Evolutionary conservation across 2,113 vertebrate genomes (phyloP), one percentile per base, ranked within the genome.

Genomic region (Callospermophilus lateralis): DNA sequence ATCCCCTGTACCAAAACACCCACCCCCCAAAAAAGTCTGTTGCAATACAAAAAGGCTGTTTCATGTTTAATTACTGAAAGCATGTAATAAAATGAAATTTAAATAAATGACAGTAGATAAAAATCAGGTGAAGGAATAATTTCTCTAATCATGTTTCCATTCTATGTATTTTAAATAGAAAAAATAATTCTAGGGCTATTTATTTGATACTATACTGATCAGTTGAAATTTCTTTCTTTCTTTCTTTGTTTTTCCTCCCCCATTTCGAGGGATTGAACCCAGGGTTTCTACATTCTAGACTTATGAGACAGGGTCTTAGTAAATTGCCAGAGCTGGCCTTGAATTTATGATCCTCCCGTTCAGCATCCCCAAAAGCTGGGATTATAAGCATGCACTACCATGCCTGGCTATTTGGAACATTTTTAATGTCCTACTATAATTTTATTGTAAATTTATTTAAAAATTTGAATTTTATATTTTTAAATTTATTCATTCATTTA

Each of bases 101-200:
- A 61, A 95, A 68, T 91, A 51, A 61, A 34, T 78, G 70, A 39
- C 28, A 12, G 42, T 53, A 72, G 39, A 17, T 61, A 72, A 77
- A 93, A 72, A 78, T 51, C n/a, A 76, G 84, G 22, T 37, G n/a
- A 84, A 91, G 30, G 15, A 37, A 93, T 89, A 91, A 72, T 76
- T 34, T 73, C 17, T 84, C 32, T 76, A 87, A 73, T 67, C 32
- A 68, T 84, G 68, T 61, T 24, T 84, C 17, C 16, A 77, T n/a
- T 84, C 6, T 80, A 16, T 53, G 1, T 30, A 30, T 13, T 93
- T 79, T 68, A 80, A 42, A 45, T 81, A 81, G 67, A 37, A 58
- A 91, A 85, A 84, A 1, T 58, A 61, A 53, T 96, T 87, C 24
- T 77, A 28, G 61, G 34, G 67, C 76, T 51, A 86, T 81, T 42